Conservation (phyloP, 2,113 vertebrate genomes). For the Typhlomys cinereus region DNA sequence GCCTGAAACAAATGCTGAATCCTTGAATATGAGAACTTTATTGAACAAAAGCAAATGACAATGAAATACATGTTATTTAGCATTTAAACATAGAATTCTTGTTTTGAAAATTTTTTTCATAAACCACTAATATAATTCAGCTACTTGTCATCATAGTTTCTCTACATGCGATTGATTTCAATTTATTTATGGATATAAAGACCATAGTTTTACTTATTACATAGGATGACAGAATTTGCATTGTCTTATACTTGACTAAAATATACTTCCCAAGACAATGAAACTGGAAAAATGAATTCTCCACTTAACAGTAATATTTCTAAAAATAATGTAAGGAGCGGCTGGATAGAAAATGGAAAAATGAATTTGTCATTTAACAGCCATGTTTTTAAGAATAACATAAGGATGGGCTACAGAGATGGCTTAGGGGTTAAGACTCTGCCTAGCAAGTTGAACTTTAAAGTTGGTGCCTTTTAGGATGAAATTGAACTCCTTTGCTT, state of each 20-base stretch:
- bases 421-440: no score
- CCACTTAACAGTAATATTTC: neutral
- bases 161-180: neutral
- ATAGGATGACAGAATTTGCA: neutral
- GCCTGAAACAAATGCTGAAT: neutral
- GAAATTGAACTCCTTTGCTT: no score
- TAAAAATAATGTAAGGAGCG: neutral
- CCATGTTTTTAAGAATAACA: no score
- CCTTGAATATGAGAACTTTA: constrained; percentile 15
- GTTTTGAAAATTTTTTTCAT: neutral
- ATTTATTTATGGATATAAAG: neutral
- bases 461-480: no score
- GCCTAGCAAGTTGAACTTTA: no score
- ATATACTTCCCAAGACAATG: neutral
- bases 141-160: neutral
- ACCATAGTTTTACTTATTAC: neutral
- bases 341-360: neutral
- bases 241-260: neutral
- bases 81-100: neutral
- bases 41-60: constrained; percentile 16
- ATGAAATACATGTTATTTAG: neutral
- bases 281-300: neutral
- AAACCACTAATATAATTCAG: neutral
- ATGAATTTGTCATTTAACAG: no score
- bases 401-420: no score